These are phyloP conservation scores for Ramphastos sulfuratus DNA, from an alignment of 2,113 vertebrate species.

Conservation along the genomic window DNA sequence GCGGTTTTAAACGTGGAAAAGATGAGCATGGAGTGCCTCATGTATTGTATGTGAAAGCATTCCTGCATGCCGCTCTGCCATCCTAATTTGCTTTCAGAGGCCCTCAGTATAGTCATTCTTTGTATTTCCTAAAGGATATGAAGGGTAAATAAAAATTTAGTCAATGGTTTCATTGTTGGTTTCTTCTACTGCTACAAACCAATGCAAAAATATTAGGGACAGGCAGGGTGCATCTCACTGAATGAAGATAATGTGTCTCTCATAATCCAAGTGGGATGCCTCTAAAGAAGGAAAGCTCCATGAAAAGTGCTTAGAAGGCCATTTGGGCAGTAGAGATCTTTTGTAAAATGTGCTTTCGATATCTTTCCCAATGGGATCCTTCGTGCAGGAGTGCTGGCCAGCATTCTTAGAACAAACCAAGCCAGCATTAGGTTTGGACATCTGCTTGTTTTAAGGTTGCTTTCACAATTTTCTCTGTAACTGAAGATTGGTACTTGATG, in stretches of 20 bases:
- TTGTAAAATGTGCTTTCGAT: slow-evolving; percentile 17
- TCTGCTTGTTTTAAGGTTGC: slow-evolving; percentile 64
- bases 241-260: slow-evolving; percentile 41
- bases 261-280: not conserved
- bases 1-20: not conserved
- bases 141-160: slow-evolving; percentile 30
- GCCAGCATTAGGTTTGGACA: slow-evolving; percentile 44
- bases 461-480: slow-evolving; percentile 61
- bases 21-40: not conserved
- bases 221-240: slow-evolving; percentile 35
- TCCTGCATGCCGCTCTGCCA: slow-evolving; percentile 27
- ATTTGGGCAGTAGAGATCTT: slow-evolving; percentile 6
- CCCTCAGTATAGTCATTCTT: slow-evolving; percentile 46
- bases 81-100: slow-evolving; percentile 51
- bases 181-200: slow-evolving; percentile 20
- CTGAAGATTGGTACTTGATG: slow-evolving; percentile 58
- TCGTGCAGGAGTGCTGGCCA: not conserved
- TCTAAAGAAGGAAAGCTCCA: not conserved
- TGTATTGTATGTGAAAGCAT: slow-evolving; percentile 13
- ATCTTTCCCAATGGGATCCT: slow-evolving; percentile 27
- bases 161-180: slow-evolving; percentile 61
- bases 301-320: slow-evolving; percentile 45
- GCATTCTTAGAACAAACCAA: slow-evolving; percentile 29
- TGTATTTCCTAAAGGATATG: slow-evolving; percentile 43
- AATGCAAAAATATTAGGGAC: slow-evolving; percentile 38